phyloP scores from a whole-genome alignment of 2,113 vertebrate species.

The Pithys albifrons region DNA sequence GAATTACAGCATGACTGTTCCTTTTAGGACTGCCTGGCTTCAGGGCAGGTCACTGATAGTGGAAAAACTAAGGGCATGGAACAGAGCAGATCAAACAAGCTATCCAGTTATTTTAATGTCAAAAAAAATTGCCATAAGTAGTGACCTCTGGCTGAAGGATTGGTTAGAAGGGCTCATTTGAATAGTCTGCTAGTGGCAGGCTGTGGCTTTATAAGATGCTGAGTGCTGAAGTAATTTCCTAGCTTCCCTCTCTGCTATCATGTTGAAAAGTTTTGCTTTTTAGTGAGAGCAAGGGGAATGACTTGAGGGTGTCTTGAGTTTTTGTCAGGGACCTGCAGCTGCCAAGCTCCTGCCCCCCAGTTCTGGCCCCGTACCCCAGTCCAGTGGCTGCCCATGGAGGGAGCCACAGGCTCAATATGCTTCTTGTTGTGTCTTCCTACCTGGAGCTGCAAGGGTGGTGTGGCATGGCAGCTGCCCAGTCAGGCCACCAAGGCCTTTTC shows the following conservation, averaged over 20 bases:
- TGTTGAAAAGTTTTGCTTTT: background rate
- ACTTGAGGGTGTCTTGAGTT: background rate
- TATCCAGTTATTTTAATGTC: background rate
- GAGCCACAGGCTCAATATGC: background rate
- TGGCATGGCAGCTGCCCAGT: fast-evolving
- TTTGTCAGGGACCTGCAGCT: background rate
- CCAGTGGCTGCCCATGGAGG: fast-evolving
- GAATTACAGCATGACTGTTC: background rate
- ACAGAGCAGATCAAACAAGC: background rate
- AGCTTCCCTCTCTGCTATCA: background rate
- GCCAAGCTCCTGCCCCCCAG: background rate
- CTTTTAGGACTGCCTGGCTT: background rate
- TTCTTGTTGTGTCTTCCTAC: fast-evolving
- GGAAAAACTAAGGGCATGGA: slow-evolving; percentile 27
- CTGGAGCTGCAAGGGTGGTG: fast-evolving
- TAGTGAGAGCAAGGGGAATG: background rate
- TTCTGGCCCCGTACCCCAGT: fast-evolving
- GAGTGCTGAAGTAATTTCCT: background rate
- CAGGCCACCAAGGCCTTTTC: background rate
- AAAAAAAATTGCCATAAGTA: background rate
- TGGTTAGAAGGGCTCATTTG: background rate
- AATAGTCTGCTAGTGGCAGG: background rate
- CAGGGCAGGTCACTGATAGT: background rate
- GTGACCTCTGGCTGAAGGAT: background rate
- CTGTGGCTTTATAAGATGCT: background rate